Evolutionary conservation across 2,113 vertebrate species (phyloP).

Genomic region (Actenoides lindsayi): DNA sequence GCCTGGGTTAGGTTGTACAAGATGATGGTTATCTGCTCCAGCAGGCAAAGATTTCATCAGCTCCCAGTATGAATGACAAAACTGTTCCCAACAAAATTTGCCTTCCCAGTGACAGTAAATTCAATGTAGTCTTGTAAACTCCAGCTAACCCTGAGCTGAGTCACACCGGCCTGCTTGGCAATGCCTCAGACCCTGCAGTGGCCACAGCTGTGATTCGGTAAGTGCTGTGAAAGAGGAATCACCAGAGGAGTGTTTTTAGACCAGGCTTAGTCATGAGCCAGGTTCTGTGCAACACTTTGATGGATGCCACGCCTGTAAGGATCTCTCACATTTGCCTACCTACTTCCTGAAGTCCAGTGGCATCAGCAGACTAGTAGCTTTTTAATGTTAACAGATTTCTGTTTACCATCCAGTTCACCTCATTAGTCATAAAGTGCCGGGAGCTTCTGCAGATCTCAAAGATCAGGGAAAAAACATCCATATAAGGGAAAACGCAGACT

Average conservation of each 20-base stretch:
- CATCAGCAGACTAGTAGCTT: not conserved
- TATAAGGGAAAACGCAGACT: not conserved
- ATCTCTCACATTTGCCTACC: not conserved
- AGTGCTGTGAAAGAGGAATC: not conserved
- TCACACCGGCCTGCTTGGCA: not conserved
- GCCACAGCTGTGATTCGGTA: not conserved
- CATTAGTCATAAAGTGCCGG: not conserved
- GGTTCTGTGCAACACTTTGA: not conserved
- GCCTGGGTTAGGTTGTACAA: not conserved
- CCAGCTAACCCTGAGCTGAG: conserved; percentile 37
- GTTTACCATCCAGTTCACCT: not conserved
- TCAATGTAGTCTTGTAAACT: conserved; percentile 14
- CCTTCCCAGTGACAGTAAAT: conserved; percentile 44
- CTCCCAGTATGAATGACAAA: conserved; percentile 32
- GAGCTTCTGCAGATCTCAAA: not conserved
- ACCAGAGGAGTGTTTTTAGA: not conserved
- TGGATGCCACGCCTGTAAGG: not conserved
- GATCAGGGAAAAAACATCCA: not conserved
- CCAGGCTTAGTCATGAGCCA: not conserved
- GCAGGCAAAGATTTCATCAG: conserved; percentile 33
- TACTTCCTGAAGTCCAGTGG: not conserved
- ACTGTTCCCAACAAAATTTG: conserved; percentile 46
- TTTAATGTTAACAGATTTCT: not conserved
- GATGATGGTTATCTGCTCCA: conserved; percentile 1
- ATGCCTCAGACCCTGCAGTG: not conserved